Base-by-base conservation (phyloP, 2,888 invertebrate species). In the Andrena bicolor region DNA sequence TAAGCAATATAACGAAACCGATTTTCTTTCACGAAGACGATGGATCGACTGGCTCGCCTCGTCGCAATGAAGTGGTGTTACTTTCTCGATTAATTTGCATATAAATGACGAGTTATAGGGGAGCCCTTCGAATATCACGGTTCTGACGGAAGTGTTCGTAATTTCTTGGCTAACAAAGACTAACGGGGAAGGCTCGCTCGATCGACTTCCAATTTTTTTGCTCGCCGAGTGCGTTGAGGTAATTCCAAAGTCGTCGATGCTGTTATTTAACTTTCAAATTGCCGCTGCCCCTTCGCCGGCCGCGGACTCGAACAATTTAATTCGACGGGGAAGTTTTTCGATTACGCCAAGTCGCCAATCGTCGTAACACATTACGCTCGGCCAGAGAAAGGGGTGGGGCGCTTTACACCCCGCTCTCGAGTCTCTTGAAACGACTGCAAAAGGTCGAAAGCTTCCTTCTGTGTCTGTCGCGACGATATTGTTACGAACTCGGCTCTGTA, bases 261-360 rank as follows among this genome's bases (percentile, higher is more conserved):
- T 71, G 76, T 76, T 80, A 82, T 81, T 82, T 81, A 82, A 82
- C 81, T 82, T 82, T 81, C 76, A 76, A 76, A 82, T 71, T 64
- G 66, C 49, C 70, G 60, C 35, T 51, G 23, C 26, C 28, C 26
- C 32, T 13, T 7, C 7, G 1, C 32, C 2, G 6, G 2, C 48
- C 20, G 28, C 6, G 23, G 16, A n/a, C 66, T 41, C 66, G 56
- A 66, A 71, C 76, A 63, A 63, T 82, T 81, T 76, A 82, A 82
- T 82, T 82, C 76, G 20, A 7, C 63, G 20, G 2, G 56, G 58
- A 81, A 81, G 73, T 81, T 81, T 81, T 78, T 78, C 80, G 73
- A 81, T 81, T 81, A 78, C 65, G 64, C 63, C 71, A 56, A 56
- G 65, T 81, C 71, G 71, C 76, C 76, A 66, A 76, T 82, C 75